Percentiles rank a stretch among this genome's conserved stretches.
These are phyloP conservation scores for Pararge aegeria DNA, from an alignment of 1,140 invertebrate species.

Conservation along the genomic window DNA sequence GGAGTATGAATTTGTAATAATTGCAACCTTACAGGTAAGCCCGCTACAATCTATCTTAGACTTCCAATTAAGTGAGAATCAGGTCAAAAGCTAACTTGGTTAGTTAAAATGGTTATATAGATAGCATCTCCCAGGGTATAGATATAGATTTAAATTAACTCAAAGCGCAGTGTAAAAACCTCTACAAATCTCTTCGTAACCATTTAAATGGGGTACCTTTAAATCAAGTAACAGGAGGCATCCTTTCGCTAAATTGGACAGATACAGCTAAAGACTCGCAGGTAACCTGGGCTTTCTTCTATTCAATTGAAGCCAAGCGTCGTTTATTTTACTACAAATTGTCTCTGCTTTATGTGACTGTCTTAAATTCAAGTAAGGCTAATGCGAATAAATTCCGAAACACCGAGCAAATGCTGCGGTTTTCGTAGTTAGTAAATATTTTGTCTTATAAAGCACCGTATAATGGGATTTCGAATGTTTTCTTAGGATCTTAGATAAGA, in stretches of 20 bases:
- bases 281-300: slow-evolving; percentile 25
- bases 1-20: too few species aligned
- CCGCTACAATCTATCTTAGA: too few species aligned
- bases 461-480: slow-evolving; percentile 7
- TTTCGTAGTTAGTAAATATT: slow-evolving; percentile 15
- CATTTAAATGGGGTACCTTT: slow-evolving; percentile 19
- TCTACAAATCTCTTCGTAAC: slow-evolving; percentile 12
- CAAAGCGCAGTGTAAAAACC: background rate
- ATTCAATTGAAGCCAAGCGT: slow-evolving; percentile 37
- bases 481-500: slow-evolving; percentile 9
- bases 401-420: slow-evolving; percentile 7
- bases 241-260: slow-evolving; percentile 32
- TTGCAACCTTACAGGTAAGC: too few species aligned
- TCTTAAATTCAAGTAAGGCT: slow-evolving; percentile 26
- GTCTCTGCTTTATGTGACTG: slow-evolving; percentile 31
- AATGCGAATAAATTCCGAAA: slow-evolving; percentile 24
- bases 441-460: slow-evolving; percentile 9
- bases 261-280: slow-evolving; percentile 26
- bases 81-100: too few species aligned
- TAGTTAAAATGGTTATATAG: too few species aligned
- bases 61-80: too few species aligned
- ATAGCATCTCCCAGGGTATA: background rate
- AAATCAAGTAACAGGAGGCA: slow-evolving; percentile 18
- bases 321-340: slow-evolving; percentile 42
- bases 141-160: background rate